Evolutionary conservation across 2,888 invertebrate species (phyloP).

Genomic region (Osmoderma eremita): DNA sequence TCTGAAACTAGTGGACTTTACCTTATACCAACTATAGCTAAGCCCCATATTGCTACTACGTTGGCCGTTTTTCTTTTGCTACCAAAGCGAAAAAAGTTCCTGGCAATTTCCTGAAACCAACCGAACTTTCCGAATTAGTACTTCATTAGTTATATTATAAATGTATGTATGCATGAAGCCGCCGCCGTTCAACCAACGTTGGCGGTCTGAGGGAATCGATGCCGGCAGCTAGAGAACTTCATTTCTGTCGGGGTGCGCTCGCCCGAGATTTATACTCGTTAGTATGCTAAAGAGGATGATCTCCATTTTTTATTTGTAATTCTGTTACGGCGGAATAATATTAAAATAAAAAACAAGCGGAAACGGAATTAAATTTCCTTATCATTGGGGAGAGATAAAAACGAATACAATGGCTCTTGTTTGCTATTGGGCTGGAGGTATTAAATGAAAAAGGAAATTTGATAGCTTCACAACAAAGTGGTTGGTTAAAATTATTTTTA

Average conservation of each 20-base stretch:
- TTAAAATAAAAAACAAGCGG: neutral
- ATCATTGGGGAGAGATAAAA: too few relatives aligned
- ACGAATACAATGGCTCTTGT: too few relatives aligned
- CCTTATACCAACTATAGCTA: neutral
- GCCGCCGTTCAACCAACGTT: neutral
- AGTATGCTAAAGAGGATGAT: slow-evolving; percentile 18
- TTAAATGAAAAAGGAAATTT: too few relatives aligned
- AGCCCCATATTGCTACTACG: neutral
- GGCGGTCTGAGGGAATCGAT: neutral
- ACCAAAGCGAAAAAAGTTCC: neutral
- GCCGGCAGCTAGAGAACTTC: neutral
- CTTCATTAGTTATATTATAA: slow-evolving; percentile 24
- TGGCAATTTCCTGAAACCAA: neutral
- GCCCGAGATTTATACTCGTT: slow-evolving; percentile 21
- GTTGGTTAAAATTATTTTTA: too few relatives aligned
- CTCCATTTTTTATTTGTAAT: slow-evolving; percentile 21
- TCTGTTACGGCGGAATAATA: slow-evolving; percentile 2
- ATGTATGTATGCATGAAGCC: slow-evolving; percentile 15
- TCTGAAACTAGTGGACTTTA: neutral
- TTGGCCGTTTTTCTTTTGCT: neutral
- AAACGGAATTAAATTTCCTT: neutral
- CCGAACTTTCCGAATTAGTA: slow-evolving; percentile 23
- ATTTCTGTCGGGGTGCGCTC: neutral
- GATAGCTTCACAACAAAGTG: too few relatives aligned
- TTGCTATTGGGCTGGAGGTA: too few relatives aligned